These are phyloP conservation scores for Drosophila setosimentum DNA, from an alignment of 2,888 invertebrate genomes.

Conservation along the genomic window DNA sequence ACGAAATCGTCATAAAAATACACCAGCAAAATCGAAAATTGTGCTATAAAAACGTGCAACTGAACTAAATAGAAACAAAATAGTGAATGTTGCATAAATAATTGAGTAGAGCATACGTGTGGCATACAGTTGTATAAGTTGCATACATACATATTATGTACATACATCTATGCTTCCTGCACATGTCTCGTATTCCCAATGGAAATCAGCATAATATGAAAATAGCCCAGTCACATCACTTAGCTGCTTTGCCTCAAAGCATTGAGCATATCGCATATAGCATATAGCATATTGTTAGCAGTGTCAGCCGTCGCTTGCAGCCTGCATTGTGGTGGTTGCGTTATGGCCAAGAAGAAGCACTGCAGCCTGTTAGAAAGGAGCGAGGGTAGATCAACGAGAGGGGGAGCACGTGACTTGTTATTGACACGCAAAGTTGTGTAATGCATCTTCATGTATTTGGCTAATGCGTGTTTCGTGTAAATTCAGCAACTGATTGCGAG, in stretches of 20 bases:
- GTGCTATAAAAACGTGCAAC: conserved; percentile 61
- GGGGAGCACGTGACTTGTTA: conserved; percentile 16
- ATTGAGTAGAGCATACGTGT: conserved; percentile 57
- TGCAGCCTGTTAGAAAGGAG: neutral
- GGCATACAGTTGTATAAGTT: neutral
- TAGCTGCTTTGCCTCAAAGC: conserved; percentile 30
- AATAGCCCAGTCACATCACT: conserved; percentile 57
- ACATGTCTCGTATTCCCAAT: conserved; percentile 78
- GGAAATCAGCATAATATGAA: conserved; percentile 82
- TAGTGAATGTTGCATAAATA: conserved; percentile 78
- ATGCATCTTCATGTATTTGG: conserved; percentile 47
- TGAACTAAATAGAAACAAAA: conserved; percentile 49
- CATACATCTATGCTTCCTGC: conserved; percentile 11
- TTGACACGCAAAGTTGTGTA: conserved; percentile 46
- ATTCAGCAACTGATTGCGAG: conserved; percentile 24
- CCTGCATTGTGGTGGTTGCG: conserved; percentile 61
- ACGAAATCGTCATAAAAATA: conserved; percentile 77
- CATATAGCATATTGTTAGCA: conserved; percentile 1
- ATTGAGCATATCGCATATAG: neutral
- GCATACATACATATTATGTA: conserved; percentile 8
- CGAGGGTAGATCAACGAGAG: neutral
- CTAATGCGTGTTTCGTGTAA: conserved; percentile 61
- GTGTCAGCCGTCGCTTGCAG: conserved; percentile 7
- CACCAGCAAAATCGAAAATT: conserved; percentile 41
- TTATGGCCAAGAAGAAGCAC: conserved; percentile 31